A percentile compares a stretch with the other conserved stretches of the same genome.
phyloP scores from a whole-genome alignment of 2,888 invertebrate genomes.

The Melieria picta region DNA sequence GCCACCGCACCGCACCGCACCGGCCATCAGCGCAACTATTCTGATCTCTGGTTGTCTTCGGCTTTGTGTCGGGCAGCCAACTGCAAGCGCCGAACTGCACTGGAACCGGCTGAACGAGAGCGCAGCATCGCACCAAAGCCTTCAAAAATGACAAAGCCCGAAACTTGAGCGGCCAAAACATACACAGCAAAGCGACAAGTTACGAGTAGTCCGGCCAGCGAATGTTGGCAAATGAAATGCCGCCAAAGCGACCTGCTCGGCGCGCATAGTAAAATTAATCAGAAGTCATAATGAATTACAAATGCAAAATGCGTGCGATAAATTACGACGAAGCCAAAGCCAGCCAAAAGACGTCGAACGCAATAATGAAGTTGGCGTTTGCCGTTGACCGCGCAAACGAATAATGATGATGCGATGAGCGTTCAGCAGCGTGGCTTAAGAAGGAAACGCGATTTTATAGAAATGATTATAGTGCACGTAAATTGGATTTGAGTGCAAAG shows the following conservation, averaged over 20 bases:
- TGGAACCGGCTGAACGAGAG: neutral
- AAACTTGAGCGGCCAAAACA: neutral
- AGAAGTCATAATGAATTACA: conserved; percentile 57
- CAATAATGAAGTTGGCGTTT: too few relatives aligned
- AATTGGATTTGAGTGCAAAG: too few relatives aligned
- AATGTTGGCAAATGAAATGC: neutral
- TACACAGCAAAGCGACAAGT: neutral
- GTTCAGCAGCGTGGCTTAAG: too few relatives aligned
- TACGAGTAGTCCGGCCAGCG: neutral
- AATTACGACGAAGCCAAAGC: conserved; percentile 57
- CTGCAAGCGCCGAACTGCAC: neutral
- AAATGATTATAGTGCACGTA: too few relatives aligned
- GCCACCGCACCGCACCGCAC: too few relatives aligned
- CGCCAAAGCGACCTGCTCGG: neutral
- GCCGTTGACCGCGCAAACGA: too few relatives aligned
- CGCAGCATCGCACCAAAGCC: neutral
- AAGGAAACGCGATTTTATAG: too few relatives aligned
- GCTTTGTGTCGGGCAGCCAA: neutral
- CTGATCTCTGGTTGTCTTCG: too few relatives aligned
- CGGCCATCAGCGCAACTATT: too few relatives aligned
- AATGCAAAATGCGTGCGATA: conserved; percentile 64
- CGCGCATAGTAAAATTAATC: conserved; percentile 55
- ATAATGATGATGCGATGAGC: too few relatives aligned
- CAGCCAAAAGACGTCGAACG: too few relatives aligned
- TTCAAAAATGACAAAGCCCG: neutral